phyloP scores from a whole-genome alignment of 2,113 vertebrate genomes.

The Clupea harengus region DNA sequence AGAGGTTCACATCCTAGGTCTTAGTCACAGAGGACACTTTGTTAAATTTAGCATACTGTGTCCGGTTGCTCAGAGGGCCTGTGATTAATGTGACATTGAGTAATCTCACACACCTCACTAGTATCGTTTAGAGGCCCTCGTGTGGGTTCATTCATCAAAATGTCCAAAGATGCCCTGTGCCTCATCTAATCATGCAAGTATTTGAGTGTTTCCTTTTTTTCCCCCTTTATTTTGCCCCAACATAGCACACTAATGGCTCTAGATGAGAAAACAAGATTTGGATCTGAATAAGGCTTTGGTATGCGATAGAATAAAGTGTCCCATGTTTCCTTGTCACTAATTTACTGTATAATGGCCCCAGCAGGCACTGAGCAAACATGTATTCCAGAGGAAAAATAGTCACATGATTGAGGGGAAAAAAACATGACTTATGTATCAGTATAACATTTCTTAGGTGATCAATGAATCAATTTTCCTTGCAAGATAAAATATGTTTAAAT shows the following conservation, averaged over 20 bases:
- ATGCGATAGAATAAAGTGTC: not conserved
- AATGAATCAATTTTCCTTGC: not conserved
- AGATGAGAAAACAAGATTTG: not conserved
- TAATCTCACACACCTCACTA: not conserved
- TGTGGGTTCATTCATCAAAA: not conserved
- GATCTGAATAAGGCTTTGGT: not conserved
- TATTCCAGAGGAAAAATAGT: not conserved
- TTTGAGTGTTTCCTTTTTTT: not conserved
- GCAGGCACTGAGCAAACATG: not conserved
- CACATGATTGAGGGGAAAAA: not conserved
- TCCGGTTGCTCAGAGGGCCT: slow-evolving; percentile 1
- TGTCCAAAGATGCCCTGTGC: not conserved
- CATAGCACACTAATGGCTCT: not conserved
- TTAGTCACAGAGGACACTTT: not conserved
- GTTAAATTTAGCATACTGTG: not conserved
- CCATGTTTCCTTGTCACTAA: not conserved
- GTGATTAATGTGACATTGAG: not conserved
- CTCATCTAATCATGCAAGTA: not conserved
- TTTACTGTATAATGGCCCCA: not conserved
- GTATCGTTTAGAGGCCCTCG: not conserved
- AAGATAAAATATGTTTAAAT: not conserved
- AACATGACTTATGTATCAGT: too few relatives aligned
- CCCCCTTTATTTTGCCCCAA: not conserved
- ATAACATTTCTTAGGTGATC: not conserved
- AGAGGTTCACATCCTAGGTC: not conserved